Conservation (phyloP, 2,888 invertebrate species). For the Ectobius pallidus region DNA sequence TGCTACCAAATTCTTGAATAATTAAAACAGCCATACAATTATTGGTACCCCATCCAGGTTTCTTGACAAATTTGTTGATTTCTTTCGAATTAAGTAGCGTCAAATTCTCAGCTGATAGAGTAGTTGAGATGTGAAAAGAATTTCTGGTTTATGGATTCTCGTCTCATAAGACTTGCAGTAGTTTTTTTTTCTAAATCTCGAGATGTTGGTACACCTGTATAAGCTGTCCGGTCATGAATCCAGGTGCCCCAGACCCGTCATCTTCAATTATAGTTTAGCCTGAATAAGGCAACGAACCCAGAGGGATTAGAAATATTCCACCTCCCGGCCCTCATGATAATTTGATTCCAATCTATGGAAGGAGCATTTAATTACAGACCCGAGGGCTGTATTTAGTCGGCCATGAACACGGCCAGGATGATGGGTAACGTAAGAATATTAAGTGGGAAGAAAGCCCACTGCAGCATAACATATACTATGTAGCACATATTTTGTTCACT, state of each 20-base stretch:
- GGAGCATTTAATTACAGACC: conserved; percentile 40
- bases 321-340: conserved; percentile 33
- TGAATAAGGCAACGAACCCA: conserved; percentile 27
- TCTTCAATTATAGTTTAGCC: conserved; percentile 39
- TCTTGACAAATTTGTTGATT: too few relatives aligned
- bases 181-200: too few relatives aligned
- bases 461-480: not conserved
- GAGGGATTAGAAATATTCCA: conserved; percentile 15
- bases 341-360: conserved; percentile 41
- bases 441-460: conserved; percentile 27
- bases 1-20: too few relatives aligned
- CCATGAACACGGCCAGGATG: conserved; percentile 27
- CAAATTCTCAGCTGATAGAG: too few relatives aligned
- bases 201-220: conserved; percentile 16
- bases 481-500: not conserved
- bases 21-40: too few relatives aligned
- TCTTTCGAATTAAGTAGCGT: too few relatives aligned
- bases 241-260: conserved; percentile 29
- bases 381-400: conserved; percentile 31
- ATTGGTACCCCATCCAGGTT: too few relatives aligned
- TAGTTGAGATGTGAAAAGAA: too few relatives aligned
- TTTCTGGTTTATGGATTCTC: too few relatives aligned
- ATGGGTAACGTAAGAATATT: conserved; percentile 30
- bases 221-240: not conserved
- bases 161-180: too few relatives aligned